Conservation (phyloP, 2,113 vertebrate species). For the Morphnarchus princeps region DNA sequence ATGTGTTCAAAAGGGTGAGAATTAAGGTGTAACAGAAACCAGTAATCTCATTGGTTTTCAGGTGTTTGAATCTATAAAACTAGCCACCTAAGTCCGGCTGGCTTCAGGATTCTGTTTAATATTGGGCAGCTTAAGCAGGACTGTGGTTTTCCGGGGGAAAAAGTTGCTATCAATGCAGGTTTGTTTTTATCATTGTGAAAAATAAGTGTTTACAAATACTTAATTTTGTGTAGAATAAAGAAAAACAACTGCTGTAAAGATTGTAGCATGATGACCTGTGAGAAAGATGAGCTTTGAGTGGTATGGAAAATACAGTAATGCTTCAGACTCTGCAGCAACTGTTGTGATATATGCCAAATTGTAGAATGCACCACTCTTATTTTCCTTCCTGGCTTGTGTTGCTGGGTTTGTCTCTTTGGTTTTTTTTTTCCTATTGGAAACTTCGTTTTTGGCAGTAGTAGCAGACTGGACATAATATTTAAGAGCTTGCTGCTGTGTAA, state of each 20-base stretch:
- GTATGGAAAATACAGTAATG: not conserved
- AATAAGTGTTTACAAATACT: not conserved
- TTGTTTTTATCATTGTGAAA: not conserved
- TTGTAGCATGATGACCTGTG: not conserved
- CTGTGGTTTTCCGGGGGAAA: not conserved
- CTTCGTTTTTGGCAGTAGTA: not conserved
- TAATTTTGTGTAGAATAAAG: not conserved
- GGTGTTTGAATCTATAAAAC: not conserved
- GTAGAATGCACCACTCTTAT: not conserved
- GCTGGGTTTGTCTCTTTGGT: not conserved
- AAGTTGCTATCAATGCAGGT: not conserved
- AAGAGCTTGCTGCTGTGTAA: not conserved
- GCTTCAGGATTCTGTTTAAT: not conserved
- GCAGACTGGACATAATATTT: not conserved
- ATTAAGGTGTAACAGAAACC: not conserved
- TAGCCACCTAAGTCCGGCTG: not conserved
- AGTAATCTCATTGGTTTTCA: not conserved
- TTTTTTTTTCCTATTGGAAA: not conserved
- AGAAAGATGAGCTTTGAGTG: not conserved
- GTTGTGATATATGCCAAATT: not conserved
- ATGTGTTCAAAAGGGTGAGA: not conserved
- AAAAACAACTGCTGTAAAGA: not conserved
- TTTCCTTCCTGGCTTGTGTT: not conserved
- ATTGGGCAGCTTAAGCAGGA: not conserved
- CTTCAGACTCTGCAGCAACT: not conserved